Evolutionary conservation across 1,140 invertebrate species (phyloP).

Genomic region (Prorops nasuta): DNA sequence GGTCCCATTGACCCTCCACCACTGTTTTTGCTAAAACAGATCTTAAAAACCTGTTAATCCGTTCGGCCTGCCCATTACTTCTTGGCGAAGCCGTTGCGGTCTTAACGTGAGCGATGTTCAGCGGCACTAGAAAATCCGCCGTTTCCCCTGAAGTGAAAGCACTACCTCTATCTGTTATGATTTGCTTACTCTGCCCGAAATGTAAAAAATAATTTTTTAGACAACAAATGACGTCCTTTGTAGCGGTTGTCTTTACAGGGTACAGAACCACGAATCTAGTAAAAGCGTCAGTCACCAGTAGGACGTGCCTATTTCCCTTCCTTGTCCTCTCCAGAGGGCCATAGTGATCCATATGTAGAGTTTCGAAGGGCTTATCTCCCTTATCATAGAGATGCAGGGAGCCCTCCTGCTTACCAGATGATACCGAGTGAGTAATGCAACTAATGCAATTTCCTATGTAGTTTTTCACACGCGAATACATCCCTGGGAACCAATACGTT

Average conservation of each 20-base stretch:
- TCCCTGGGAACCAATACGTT: neutral
- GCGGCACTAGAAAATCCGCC: neutral
- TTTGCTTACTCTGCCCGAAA: neutral
- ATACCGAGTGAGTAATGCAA: too few species aligned
- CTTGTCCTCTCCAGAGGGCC: neutral
- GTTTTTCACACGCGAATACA: neutral
- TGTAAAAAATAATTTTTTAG: neutral
- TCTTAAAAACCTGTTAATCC: neutral
- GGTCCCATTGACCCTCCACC: neutral
- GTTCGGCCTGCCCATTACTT: neutral
- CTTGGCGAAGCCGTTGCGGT: neutral
- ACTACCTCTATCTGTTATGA: neutral
- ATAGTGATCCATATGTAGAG: neutral
- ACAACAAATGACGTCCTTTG: neutral
- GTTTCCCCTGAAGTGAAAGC: neutral
- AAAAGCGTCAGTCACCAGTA: neutral
- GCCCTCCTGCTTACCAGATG: neutral
- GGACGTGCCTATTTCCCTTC: neutral
- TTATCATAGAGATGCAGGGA: neutral
- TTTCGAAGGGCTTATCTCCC: neutral
- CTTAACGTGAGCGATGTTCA: neutral
- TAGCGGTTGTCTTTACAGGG: neutral
- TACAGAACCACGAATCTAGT: neutral
- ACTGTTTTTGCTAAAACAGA: neutral
- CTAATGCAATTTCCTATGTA: neutral